These are phyloP conservation scores for Aspidoscelis tigris DNA, from an alignment of 2,113 vertebrate species.

Conservation along the genomic window DNA sequence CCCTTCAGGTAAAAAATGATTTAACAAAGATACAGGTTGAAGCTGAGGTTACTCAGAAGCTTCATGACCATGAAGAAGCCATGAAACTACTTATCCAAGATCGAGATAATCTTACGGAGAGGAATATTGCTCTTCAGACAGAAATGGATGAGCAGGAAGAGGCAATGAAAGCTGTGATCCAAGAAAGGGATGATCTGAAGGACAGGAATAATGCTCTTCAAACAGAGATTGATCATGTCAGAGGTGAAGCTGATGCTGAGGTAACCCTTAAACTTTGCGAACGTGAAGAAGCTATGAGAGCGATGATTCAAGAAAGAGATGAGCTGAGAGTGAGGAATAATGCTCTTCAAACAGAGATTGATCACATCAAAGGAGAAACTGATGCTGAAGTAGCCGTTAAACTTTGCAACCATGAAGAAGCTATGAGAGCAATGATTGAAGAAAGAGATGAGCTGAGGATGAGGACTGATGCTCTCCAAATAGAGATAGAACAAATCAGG, in stretches of 20 bases:
- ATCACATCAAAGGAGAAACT: slow-evolving; percentile 20
- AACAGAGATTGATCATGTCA: not conserved
- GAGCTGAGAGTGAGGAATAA: slow-evolving; percentile 24
- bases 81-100: no score
- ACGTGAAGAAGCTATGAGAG: slow-evolving; percentile 48
- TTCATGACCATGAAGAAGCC: no score
- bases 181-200: slow-evolving; percentile 55
- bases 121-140: no score
- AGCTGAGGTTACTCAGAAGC: no score
- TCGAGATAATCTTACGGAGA: no score
- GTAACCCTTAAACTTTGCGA: slow-evolving; percentile 15
- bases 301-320: slow-evolving; percentile 49
- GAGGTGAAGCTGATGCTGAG: no score
- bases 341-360: slow-evolving; percentile 32
- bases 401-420: slow-evolving; percentile 38
- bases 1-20: no score
- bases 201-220: not conserved
- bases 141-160: slow-evolving; percentile 34
- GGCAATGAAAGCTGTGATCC: slow-evolving; percentile 39
- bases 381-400: slow-evolving; percentile 31
- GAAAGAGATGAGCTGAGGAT: not conserved
- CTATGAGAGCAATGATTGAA: slow-evolving; percentile 40
- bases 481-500: no score
- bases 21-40: no score
- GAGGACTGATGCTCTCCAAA: no score